phyloP scores from a whole-genome alignment of 2,113 vertebrate species.

The Plectropomus leopardus region DNA sequence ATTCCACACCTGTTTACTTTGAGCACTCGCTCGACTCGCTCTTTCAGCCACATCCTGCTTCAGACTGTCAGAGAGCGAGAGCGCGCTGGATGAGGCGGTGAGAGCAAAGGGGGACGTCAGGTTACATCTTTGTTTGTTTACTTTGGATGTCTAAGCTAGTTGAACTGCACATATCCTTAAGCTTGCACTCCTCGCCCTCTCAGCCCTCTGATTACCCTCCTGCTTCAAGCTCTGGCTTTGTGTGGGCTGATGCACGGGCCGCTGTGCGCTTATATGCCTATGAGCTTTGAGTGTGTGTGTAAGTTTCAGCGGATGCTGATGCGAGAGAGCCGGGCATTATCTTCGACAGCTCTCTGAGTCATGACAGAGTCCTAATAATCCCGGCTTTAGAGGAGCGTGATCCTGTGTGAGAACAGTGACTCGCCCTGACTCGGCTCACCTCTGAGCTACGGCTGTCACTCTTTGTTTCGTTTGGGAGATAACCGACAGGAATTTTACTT shows the following conservation, averaged over 20 bases:
- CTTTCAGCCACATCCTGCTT: neutral
- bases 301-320: constrained; percentile 42
- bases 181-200: constrained; percentile 29
- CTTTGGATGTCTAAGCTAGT: constrained; percentile 25
- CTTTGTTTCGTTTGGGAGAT: constrained; percentile 13
- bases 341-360: constrained; percentile 46
- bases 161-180: constrained; percentile 40
- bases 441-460: neutral
- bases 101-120: constrained; percentile 20
- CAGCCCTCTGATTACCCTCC: constrained; percentile 33
- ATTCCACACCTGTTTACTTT: neutral
- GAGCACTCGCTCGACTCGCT: neutral
- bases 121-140: constrained; percentile 53
- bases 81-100: neutral
- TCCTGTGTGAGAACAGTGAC: constrained; percentile 27
- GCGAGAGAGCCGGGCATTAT: constrained; percentile 45
- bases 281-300: constrained; percentile 27
- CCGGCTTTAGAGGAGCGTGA: constrained; percentile 18
- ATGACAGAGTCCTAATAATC: constrained; percentile 48
- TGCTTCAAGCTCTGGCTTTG: constrained; percentile 41
- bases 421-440: constrained; percentile 25
- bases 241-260: neutral
- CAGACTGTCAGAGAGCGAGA: neutral
- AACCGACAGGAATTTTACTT: constrained; percentile 7
- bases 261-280: constrained; percentile 31